A percentile compares a stretch with the other conserved stretches of the same genome.
These are phyloP conservation scores for Conopomorpha cramerella DNA, from an alignment of 1,140 invertebrate species.

Conservation along the genomic window DNA sequence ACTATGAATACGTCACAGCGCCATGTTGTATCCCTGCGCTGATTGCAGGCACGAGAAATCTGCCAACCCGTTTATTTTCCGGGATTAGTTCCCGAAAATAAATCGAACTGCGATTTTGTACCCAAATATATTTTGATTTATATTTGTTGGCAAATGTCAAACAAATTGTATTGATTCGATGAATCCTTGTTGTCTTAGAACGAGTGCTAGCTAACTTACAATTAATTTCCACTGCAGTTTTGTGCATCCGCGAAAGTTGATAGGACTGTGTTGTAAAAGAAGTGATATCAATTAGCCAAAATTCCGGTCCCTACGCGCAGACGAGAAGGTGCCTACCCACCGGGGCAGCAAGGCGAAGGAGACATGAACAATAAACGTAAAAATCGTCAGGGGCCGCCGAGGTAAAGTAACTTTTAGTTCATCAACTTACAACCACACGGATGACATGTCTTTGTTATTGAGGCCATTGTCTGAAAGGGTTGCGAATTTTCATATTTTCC, in stretches of 20 bases:
- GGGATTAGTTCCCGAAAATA: slow-evolving; percentile 55
- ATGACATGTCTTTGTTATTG: slow-evolving; percentile 55
- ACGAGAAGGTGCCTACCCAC: slow-evolving; percentile 63
- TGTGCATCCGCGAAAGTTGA: slow-evolving; percentile 62
- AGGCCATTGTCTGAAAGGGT: slow-evolving; percentile 14
- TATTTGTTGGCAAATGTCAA: slow-evolving; percentile 58
- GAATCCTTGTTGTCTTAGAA: slow-evolving; percentile 52
- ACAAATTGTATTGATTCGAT: slow-evolving; percentile 50
- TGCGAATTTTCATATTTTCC: slow-evolving; percentile 21
- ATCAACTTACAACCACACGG: slow-evolving; percentile 29
- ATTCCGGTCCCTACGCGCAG: slow-evolving; percentile 68
- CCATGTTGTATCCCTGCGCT: slow-evolving; percentile 62
- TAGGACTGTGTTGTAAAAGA: slow-evolving; percentile 61
- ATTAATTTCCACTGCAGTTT: slow-evolving; percentile 59
- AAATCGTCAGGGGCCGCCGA: slow-evolving; percentile 62
- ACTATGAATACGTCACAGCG: slow-evolving; percentile 58
- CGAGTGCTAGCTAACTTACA: slow-evolving; percentile 48
- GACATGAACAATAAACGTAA: slow-evolving; percentile 65
- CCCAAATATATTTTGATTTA: slow-evolving; percentile 59
- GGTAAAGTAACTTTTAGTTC: slow-evolving; percentile 49
- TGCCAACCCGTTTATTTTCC: slow-evolving; percentile 60
- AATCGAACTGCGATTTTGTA: slow-evolving; percentile 60
- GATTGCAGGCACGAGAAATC: slow-evolving; percentile 60
- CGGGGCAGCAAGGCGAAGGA: slow-evolving; percentile 60
- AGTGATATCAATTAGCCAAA: slow-evolving; percentile 61